Conservation (phyloP, 2,113 vertebrate genomes). For the Sinocyclocheilus grahami region DNA sequence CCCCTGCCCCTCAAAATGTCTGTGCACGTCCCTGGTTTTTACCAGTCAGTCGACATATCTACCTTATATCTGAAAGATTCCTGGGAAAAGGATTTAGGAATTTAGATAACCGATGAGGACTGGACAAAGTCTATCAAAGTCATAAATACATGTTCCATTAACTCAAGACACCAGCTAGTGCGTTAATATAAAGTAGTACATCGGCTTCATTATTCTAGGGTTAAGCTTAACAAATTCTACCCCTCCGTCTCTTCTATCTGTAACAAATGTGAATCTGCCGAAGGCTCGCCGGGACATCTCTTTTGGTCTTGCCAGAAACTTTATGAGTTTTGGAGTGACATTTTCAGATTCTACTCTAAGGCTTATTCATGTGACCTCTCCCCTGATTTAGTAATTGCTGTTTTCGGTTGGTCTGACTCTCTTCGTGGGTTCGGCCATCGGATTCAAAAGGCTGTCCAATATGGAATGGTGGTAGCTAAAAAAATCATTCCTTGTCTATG, state of each 20-base stretch:
- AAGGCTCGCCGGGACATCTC: not conserved
- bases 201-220: not conserved
- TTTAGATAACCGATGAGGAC: not conserved
- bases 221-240: not conserved
- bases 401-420: not conserved
- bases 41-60: not conserved
- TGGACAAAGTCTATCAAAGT: not conserved
- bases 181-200: conserved; percentile 3
- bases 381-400: not conserved
- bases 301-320: not conserved
- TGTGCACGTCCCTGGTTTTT: not conserved
- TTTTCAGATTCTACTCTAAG: not conserved
- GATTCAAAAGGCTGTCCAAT: not conserved
- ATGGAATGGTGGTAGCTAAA: not conserved
- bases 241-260: not conserved
- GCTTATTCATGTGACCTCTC: not conserved
- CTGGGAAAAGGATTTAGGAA: not conserved
- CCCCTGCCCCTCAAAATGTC: too few relatives aligned
- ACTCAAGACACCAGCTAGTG: not conserved
- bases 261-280: not conserved
- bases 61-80: not conserved
- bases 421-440: not conserved
- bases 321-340: not conserved
- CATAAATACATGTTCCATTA: too few relatives aligned
- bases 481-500: not conserved